Evolutionary conservation across 2,888 invertebrate species (phyloP).

Genomic region (Torymus aiolomorphi): DNA sequence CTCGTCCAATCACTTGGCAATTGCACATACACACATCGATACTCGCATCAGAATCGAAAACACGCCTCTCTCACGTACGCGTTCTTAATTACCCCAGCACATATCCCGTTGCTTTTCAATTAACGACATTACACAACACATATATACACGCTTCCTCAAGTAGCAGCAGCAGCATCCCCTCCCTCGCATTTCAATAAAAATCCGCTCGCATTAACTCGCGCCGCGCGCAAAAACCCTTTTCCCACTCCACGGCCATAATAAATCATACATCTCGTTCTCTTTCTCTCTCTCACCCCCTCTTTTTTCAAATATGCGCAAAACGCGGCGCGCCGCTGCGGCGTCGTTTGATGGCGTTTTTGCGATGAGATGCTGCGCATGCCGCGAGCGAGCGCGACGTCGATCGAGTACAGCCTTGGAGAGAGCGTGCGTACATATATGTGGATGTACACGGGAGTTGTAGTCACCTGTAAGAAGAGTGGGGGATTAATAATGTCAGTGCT

Average conservation of each 20-base stretch:
- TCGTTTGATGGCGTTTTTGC: conserved; percentile 70
- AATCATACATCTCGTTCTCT: conserved; percentile 26
- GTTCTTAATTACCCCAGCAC: no score
- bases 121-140: no score
- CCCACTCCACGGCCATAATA: conserved; percentile 18
- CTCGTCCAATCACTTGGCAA: not conserved
- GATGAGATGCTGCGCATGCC: conserved; percentile 69
- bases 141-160: no score
- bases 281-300: conserved; percentile 18
- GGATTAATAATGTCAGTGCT: conserved; percentile 45
- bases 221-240: not conserved
- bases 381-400: not conserved
- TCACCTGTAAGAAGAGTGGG: not conserved
- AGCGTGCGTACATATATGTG: no score
- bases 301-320: not conserved
- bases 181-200: no score
- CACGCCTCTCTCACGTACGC: no score
- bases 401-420: not conserved
- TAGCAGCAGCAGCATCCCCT: no score
- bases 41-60: no score
- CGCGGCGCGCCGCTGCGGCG: conserved; percentile 60
- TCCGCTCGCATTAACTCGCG: no score
- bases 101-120: no score
- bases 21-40: not conserved
- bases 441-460: no score